These are phyloP conservation scores for Corythornis cristatus DNA, from an alignment of 2,113 vertebrate genomes.

Conservation along the genomic window DNA sequence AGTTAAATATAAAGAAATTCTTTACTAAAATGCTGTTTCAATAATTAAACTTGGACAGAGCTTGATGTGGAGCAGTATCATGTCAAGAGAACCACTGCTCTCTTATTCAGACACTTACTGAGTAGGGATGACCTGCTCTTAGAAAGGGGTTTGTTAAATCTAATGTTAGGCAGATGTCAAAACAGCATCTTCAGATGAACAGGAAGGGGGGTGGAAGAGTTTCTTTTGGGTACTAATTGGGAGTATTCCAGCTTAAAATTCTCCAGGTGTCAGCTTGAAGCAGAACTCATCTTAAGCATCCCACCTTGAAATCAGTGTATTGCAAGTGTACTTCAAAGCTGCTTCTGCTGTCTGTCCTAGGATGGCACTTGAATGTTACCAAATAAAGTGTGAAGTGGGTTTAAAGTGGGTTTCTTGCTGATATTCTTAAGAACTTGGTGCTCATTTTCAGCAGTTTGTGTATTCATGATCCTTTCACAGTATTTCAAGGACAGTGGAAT, in stretches of 20 bases:
- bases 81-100: neutral
- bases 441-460: neutral
- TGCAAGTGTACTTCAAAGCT: neutral
- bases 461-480: neutral
- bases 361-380: neutral
- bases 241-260: neutral
- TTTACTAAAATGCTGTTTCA: neutral
- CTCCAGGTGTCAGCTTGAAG: neutral
- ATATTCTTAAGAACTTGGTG: neutral
- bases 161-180: rapidly evolving
- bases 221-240: neutral
- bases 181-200: neutral
- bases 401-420: neutral
- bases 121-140: neutral
- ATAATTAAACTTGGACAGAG: neutral
- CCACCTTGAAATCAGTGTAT: neutral
- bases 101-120: neutral
- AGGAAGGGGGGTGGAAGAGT: neutral
- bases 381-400: neutral
- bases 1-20: neutral
- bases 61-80: neutral
- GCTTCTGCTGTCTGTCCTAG: neutral
- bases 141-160: neutral
- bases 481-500: neutral
- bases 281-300: neutral